A percentile compares a stretch with the other conserved stretches of the same genome.
Conservation (phyloP, 2,888 invertebrate species). For the Phaedon cochleariae region DNA sequence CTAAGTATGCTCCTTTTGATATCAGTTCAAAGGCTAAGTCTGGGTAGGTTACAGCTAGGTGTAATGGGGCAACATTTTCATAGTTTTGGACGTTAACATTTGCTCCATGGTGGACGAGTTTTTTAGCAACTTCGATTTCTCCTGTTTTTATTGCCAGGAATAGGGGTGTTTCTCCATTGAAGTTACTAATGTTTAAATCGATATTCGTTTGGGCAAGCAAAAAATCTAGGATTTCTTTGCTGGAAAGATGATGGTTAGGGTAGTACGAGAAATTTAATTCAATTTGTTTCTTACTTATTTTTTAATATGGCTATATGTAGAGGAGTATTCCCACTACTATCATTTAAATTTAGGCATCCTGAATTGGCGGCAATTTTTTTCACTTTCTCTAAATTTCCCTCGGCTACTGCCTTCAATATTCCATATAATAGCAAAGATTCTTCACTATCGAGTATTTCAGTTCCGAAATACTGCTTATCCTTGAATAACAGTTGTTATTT, state of each 20-base stretch:
- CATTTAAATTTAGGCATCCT: conserved; percentile 46
- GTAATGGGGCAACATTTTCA: conserved; percentile 47
- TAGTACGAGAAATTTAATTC: too few species aligned
- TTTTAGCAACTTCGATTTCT: conserved; percentile 34
- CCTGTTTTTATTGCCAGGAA: conserved; percentile 40
- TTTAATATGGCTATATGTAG: conserved; percentile 47
- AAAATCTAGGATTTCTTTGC: conserved; percentile 44
- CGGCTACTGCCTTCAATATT: conserved; percentile 42
- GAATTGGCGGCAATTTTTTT: conserved; percentile 36
- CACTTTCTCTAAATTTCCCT: conserved; percentile 42
- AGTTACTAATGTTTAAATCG: conserved; percentile 45
- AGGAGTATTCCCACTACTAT: conserved; percentile 50
- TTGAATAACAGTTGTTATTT: conserved; percentile 18
- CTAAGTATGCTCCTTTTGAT: conserved; percentile 46
- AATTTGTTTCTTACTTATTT: conserved; percentile 42
- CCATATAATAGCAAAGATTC: conserved; percentile 41
- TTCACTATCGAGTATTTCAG: conserved; percentile 30
- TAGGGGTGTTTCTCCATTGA: conserved; percentile 48
- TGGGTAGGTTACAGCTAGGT: conserved; percentile 42
- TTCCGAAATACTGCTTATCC: conserved; percentile 29
- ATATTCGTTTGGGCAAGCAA: conserved; percentile 42
- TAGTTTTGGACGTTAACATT: conserved; percentile 46
- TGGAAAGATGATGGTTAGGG: too few species aligned
- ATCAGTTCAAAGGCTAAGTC: conserved; percentile 44
- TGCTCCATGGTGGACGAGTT: conserved; percentile 44